Conservation (phyloP, 1,140 invertebrate genomes). For the Drosophila mojavensis region DNA sequence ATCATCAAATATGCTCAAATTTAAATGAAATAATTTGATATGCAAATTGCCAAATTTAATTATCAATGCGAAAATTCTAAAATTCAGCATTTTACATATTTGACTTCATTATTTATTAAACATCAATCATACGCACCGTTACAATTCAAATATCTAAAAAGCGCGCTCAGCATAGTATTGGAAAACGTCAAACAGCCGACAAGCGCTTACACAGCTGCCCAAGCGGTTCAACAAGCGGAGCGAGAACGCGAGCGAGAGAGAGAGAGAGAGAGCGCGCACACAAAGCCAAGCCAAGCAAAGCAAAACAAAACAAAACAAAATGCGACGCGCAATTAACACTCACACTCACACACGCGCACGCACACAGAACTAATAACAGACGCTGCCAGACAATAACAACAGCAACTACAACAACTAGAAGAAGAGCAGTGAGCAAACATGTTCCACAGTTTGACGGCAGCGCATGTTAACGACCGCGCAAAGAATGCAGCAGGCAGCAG, state of each 20-base stretch:
- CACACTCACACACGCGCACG: slow-evolving; percentile 11
- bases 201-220: slow-evolving; percentile 26
- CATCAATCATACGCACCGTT: slow-evolving; percentile 64
- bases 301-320: slow-evolving; percentile 55
- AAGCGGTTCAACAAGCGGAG: slow-evolving; percentile 46
- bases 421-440: slow-evolving; percentile 53
- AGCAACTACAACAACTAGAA: slow-evolving; percentile 32
- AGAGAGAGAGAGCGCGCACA: neutral
- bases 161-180: slow-evolving; percentile 59
- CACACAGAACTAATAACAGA: slow-evolving; percentile 38
- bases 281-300: slow-evolving; percentile 12
- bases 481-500: slow-evolving; percentile 53
- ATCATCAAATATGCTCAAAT: too few species aligned
- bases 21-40: slow-evolving; percentile 44
- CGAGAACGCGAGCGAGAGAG: neutral
- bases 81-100: slow-evolving; percentile 12
- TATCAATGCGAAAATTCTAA: neutral
- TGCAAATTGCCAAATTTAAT: neutral
- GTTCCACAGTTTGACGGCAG: slow-evolving; percentile 57
- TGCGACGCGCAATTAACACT: slow-evolving; percentile 42
- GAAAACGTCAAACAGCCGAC: slow-evolving; percentile 23
- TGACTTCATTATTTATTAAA: slow-evolving; percentile 10
- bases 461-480: slow-evolving; percentile 73
- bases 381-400: slow-evolving; percentile 29
- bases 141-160: slow-evolving; percentile 35